Percentiles rank a stretch among this genome's conserved stretches.
Conservation (phyloP, 2,113 vertebrate species). For the Sisor rabdophorus region DNA sequence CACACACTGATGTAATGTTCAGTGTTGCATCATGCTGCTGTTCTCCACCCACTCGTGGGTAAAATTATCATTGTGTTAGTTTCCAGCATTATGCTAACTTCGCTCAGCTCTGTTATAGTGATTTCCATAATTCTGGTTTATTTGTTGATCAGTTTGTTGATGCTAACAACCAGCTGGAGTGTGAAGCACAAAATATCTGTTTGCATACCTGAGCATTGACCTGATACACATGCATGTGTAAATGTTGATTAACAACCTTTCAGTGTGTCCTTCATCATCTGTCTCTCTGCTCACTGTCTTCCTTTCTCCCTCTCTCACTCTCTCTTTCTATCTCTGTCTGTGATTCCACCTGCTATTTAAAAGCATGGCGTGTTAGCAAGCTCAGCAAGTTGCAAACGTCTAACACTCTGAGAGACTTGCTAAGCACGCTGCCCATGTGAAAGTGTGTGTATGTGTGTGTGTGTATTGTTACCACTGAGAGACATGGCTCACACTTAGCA, state of each 20-base stretch:
- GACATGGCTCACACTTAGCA: constrained; percentile 25
- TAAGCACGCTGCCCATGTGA: constrained; percentile 22
- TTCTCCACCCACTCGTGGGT: neutral
- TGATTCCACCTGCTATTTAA: constrained; percentile 20
- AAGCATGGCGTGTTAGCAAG: constrained; percentile 13
- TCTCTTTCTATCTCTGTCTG: constrained; percentile 10
- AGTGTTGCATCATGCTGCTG: neutral
- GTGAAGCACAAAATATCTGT: neutral
- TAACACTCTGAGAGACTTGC: constrained; percentile 15
- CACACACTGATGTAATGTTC: neutral
- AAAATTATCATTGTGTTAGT: neutral
- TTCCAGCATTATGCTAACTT: neutral
- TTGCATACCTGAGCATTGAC: neutral
- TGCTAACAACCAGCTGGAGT: too few species aligned
- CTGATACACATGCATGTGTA: neutral
- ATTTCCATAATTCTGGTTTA: neutral
- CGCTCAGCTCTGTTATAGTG: too few species aligned
- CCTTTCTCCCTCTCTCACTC: neutral
- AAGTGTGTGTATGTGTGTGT: constrained; percentile 10
- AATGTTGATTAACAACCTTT: constrained; percentile 27
- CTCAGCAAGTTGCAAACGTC: constrained; percentile 17
- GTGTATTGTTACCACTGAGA: constrained; percentile 18
- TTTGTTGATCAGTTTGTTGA: neutral
- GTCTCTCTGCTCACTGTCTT: neutral
- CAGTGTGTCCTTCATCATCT: neutral